Percentiles rank a stretch among this genome's conserved stretches.
Conservation (phyloP, 2,113 vertebrate species). For the Paramisgurnus dabryanus region DNA sequence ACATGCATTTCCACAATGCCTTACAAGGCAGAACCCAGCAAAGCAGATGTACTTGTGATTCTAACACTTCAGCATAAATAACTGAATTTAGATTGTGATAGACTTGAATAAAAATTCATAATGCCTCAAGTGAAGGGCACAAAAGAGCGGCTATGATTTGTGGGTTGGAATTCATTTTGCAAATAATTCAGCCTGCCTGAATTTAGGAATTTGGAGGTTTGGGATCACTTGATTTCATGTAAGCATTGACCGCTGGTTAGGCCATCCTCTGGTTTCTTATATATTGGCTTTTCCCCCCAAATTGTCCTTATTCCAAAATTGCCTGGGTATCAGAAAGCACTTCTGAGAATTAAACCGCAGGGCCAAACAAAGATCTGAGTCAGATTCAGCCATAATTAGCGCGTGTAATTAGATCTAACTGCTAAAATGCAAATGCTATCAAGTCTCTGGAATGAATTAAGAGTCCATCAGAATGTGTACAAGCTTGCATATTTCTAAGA, state of each 20-base stretch:
- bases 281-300: neutral
- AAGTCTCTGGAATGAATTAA: constrained; percentile 7
- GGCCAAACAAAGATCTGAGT: constrained; percentile 33
- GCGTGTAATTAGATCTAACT: constrained; percentile 29
- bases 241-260: constrained; percentile 23
- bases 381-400: constrained; percentile 32
- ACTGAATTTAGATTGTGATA: neutral
- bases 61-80: neutral
- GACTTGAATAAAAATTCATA: constrained; percentile 16
- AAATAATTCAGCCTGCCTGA: constrained; percentile 6
- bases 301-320: neutral
- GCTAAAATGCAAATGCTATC: constrained; percentile 33
- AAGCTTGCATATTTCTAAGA: neutral
- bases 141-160: constrained; percentile 16
- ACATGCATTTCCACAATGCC: no score
- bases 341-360: constrained; percentile 23
- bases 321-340: constrained; percentile 14
- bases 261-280: neutral
- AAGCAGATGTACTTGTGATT: constrained; percentile 1
- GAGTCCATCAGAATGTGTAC: neutral
- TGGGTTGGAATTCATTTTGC: constrained; percentile 4
- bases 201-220: constrained; percentile 1
- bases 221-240: constrained; percentile 23
- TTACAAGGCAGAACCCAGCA: no score
- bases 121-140: neutral